Conservation (phyloP, 2,888 invertebrate genomes). For the Drosophila subsilvestris region DNA sequence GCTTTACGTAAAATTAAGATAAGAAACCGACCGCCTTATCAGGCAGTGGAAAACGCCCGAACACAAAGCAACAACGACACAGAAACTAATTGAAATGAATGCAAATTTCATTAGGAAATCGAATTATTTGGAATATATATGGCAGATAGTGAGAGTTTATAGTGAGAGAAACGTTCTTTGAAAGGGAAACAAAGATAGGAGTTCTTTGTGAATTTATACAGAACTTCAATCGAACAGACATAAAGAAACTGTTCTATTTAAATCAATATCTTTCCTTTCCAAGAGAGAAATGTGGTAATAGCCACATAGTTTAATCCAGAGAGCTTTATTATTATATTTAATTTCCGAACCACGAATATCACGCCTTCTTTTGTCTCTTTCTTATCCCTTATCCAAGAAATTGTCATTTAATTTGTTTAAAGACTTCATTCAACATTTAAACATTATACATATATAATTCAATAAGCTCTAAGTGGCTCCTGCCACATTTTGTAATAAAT, state of each 20-base stretch:
- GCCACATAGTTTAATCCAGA: no score
- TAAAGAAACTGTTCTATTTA: no score
- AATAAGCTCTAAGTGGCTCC: constrained; percentile 25
- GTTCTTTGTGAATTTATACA: not conserved
- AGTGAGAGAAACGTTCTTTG: not conserved
- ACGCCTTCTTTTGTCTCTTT: not conserved
- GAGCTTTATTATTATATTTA: not conserved
- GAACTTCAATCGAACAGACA: no score
- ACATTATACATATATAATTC: constrained; percentile 30
- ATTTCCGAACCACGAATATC: not conserved
- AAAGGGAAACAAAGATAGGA: not conserved
- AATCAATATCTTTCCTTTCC: no score
- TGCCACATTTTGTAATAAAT: constrained; percentile 54
- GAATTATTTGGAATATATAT: not conserved
- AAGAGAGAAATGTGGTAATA: no score
- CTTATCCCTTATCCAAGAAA: constrained; percentile 15
- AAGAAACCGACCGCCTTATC: constrained; percentile 45
- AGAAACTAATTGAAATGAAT: constrained; percentile 41
- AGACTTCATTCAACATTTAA: constrained; percentile 31
- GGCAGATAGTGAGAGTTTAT: not conserved
- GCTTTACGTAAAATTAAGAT: constrained; percentile 56
- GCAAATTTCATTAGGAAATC: constrained; percentile 23
- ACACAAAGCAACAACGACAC: constrained; percentile 17
- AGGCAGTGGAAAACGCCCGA: constrained; percentile 14
- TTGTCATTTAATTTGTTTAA: constrained; percentile 41